Base-by-base conservation (phyloP, 1,140 invertebrate genomes). In the Apis cerana region DNA sequence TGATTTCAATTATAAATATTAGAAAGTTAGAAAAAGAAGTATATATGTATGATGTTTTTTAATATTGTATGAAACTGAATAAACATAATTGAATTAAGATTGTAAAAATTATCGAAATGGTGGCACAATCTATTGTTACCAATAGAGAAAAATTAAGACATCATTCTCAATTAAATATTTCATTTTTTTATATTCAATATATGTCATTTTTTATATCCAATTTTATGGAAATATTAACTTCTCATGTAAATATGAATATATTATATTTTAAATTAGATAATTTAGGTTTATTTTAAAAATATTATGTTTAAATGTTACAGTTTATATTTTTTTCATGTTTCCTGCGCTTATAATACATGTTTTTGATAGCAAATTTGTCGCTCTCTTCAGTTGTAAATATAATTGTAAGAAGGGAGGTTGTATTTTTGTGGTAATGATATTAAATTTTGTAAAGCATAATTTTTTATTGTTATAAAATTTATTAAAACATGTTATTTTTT, bases 21-120 rank as follows among this genome's bases (percentile, higher is more conserved):
- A 27, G 10, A 50, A 70, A 69, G 23, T 17, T 52, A 67, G 12
- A 15, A 61, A 61, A 79, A 15, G 52, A 27, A 21, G 8, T 52
- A 8, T 2, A 48, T 2, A 17, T 21, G 10, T 54, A 58, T 12
- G 27, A 17, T 33, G 12, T 23, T 58, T 80, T 75, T 75, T 43
- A 67, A 50, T 33, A 67, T 58, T 58, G 56, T 27, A 19, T 1
- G 59, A 71, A 75, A 33, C 13, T 33, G 52, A 19, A 68, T 81
- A 67, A 75, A 56, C 70, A 48, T 81, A 81, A 81, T 81, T 81
- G 72, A 81, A 81, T 81, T 33, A 52, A 81, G 79, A 80, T 80
- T 80, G 33, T 11, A 80, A 72, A 64, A 62, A 65, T 21, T 69
- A 69, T 78, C 43, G 76, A 78, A 71, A 62, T 52, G 17, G 23